Percentiles rank a stretch among this genome's conserved stretches.
Evolutionary conservation across 2,797 vertebrate species (phyloP).

Genomic region (Notamacropus eugenii): DNA sequence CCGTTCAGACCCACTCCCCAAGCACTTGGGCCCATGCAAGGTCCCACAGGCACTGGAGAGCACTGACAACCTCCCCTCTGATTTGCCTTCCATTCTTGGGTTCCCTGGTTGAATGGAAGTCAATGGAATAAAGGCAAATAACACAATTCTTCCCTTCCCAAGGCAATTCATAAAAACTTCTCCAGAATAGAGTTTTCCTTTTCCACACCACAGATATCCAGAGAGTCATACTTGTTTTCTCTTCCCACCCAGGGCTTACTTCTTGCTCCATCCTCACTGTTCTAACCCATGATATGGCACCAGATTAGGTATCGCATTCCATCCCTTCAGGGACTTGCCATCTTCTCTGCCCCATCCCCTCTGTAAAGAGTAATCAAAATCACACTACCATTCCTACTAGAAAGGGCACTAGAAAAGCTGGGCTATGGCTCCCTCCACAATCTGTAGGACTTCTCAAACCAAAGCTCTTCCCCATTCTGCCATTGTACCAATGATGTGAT

Average conservation of each 20-base stretch:
- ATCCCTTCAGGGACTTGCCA: neutral
- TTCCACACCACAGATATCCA: neutral
- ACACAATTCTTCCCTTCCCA: neutral
- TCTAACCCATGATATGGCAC: neutral
- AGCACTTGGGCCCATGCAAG: neutral
- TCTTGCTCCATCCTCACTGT: too few species aligned
- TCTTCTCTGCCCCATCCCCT: neutral
- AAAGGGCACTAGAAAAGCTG: too few species aligned
- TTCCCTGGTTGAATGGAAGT: neutral
- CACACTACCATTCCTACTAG: neutral
- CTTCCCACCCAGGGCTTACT: neutral
- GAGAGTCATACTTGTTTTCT: neutral
- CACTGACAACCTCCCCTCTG: neutral
- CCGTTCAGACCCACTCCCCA: neutral
- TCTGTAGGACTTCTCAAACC: neutral
- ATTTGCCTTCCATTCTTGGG: neutral
- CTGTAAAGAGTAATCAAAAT: neutral
- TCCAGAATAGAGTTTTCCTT: neutral
- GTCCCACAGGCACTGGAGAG: neutral
- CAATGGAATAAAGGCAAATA: neutral
- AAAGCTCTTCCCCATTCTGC: neutral
- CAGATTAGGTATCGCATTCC: neutral
- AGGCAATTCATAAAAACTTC: neutral
- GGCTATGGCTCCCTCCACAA: neutral
- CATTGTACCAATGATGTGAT: neutral